Base-by-base conservation (phyloP, 30 jellyfish, hydroid and myxozoan genomes). In the Turritopsis rubra region DNA sequence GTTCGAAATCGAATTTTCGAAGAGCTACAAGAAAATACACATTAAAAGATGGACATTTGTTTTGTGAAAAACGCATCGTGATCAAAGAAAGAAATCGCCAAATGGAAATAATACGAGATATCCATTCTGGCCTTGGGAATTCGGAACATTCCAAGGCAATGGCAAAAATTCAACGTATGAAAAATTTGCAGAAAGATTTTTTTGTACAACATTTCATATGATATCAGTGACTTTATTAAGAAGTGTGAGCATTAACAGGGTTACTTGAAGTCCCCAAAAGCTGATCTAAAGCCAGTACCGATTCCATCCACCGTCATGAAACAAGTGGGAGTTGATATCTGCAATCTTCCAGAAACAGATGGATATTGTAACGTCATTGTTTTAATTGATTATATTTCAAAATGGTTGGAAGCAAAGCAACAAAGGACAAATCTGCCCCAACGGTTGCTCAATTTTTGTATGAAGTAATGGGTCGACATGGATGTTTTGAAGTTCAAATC, bases 351-450 rank as follows among this genome's bases (percentile, higher is more conserved):
- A 1, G 88, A 81, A 52, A 85, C 66, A 22, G 68, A 81, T 82
- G 88, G 88, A 27, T 71, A 82, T 68, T 17, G 73, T 25, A 77
- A 82, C 75, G 52, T 72, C 72, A 53, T 82, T 29, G 88, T 29
- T 54, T 71, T 23, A 29, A 68, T 82, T 28, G 88, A 82, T 31
- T 82, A 65, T 41, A 54, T 82, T 82, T 82, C 88, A 71, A 82
- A 82, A 52, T 82, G 88, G 86, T 82, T 87, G 73, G 86, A 66
- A 66, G 88, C 29, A n/a, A 82, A 82, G 30, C 86, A 28, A 53
- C 71, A 28, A 65, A 54, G 73, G 83, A 60, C 86, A 82, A 65
- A 65, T 65, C 73, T 21, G 86, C 88, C n/a, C 73, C 60, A n/a
- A 82, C 82, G 18, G 81, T 82, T 29, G 88, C 83, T 66, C 68